Evolutionary conservation across 2,113 vertebrate genomes (phyloP).

Genomic region (Lycaon pictus): DNA sequence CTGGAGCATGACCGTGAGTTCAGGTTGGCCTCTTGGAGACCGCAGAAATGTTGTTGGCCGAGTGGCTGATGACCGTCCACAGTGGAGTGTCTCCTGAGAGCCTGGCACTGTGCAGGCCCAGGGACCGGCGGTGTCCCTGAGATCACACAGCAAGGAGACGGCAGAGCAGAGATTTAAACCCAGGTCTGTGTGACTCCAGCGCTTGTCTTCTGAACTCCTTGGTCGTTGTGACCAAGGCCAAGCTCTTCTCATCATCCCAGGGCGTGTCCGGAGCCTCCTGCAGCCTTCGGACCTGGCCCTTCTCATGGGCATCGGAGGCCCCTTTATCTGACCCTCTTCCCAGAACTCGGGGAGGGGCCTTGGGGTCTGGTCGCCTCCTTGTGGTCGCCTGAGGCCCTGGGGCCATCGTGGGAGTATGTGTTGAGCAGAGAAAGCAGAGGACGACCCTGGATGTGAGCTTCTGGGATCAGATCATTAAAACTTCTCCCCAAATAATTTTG

Average conservation of each 20-base stretch:
- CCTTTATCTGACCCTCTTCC: not conserved
- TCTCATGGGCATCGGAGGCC: not conserved
- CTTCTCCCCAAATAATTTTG: not conserved
- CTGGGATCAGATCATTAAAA: not conserved
- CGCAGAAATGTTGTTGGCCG: not conserved
- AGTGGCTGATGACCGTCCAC: rapidly evolving
- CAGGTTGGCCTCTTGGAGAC: not conserved
- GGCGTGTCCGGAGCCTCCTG: no score
- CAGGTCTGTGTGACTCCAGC: not conserved
- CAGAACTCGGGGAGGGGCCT: not conserved
- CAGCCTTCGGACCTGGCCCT: not conserved
- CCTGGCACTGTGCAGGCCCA: not conserved
- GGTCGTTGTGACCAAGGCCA: not conserved
- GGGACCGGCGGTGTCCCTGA: not conserved
- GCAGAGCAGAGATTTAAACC: not conserved
- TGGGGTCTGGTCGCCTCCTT: not conserved
- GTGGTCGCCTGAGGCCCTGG: not conserved
- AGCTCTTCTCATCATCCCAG: not conserved
- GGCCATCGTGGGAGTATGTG: not conserved
- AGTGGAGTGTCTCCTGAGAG: not conserved
- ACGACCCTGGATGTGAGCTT: not conserved
- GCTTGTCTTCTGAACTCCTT: not conserved
- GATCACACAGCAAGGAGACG: not conserved
- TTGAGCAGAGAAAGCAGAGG: not conserved
- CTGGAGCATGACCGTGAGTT: not conserved